These are phyloP conservation scores for Perizoma flavofasciatum DNA, from an alignment of 2,888 invertebrate genomes.

Conservation along the genomic window DNA sequence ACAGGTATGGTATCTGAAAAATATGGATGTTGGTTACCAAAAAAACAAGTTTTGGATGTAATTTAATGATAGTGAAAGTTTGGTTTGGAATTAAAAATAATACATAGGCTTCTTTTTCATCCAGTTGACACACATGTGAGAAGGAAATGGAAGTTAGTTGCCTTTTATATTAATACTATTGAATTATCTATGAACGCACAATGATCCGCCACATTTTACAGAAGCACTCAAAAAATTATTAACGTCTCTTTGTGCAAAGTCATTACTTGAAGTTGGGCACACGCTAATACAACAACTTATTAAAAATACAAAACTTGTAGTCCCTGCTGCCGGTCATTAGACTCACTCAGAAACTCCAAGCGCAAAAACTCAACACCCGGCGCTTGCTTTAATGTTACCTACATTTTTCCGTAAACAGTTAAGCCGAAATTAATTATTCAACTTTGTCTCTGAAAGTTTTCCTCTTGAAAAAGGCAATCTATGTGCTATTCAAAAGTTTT, in stretches of 20 bases:
- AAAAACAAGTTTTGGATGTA: no score
- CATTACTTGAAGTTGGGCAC: conserved; percentile 44
- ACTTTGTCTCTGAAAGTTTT: conserved; percentile 47
- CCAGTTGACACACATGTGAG: no score
- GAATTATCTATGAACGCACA: not conserved
- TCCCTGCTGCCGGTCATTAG: conserved; percentile 58
- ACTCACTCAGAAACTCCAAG: conserved; percentile 40
- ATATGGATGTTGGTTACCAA: no score
- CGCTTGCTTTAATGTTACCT: conserved; percentile 46
- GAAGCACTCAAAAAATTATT: conserved; percentile 32
- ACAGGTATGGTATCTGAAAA: no score
- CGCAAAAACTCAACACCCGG: conserved; percentile 49
- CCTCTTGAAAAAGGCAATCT: conserved; percentile 32
- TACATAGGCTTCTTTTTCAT: no score
- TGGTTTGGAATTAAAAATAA: no score
- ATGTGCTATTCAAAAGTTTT: conserved; percentile 26
- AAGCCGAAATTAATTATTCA: conserved; percentile 51
- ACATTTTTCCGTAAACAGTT: conserved; percentile 53
- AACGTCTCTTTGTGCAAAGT: conserved; percentile 30
- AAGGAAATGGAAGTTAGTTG: no score
- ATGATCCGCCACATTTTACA: conserved; percentile 12
- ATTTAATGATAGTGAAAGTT: no score
- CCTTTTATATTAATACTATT: no score
- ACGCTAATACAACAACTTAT: conserved; percentile 59
- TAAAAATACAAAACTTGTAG: conserved; percentile 67